Percentiles rank a stretch among this genome's conserved stretches.
phyloP scores from a whole-genome alignment of 2,797 vertebrate species.

The Coregonus suidteri region DNA sequence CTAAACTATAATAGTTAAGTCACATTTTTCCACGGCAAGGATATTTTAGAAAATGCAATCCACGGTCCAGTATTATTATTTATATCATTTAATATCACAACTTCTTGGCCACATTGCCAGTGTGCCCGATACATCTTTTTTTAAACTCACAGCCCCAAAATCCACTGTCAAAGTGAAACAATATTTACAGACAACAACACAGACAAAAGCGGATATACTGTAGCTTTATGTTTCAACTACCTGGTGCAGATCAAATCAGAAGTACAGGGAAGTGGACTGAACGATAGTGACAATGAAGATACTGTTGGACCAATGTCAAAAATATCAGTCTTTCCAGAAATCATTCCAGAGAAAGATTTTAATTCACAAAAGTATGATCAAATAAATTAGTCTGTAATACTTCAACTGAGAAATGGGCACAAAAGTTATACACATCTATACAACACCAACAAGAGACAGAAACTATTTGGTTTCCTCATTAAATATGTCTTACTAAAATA shows the following conservation, averaged over 20 bases:
- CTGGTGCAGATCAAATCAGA: slow-evolving; percentile 21
- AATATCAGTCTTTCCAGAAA: not conserved
- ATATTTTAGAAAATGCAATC: slow-evolving; percentile 69
- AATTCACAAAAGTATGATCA: slow-evolving; percentile 47
- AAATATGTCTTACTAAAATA: slow-evolving; percentile 16
- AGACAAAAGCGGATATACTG: slow-evolving; percentile 21
- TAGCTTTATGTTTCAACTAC: slow-evolving; percentile 30
- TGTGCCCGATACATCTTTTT: slow-evolving; percentile 70
- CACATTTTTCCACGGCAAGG: slow-evolving; percentile 75
- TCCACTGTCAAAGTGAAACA: slow-evolving; percentile 57
- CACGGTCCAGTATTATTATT: slow-evolving; percentile 75
- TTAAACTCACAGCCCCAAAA: slow-evolving; percentile 59
- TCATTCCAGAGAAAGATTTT: slow-evolving; percentile 56
- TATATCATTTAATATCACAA: slow-evolving; percentile 77
- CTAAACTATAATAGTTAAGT: slow-evolving; percentile 80
- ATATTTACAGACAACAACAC: slow-evolving; percentile 62
- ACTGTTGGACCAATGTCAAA: not conserved
- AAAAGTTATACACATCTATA: slow-evolving; percentile 58
- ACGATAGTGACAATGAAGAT: not conserved
- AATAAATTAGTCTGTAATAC: slow-evolving; percentile 68
- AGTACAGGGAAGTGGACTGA: not conserved
- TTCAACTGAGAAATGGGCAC: slow-evolving; percentile 3
- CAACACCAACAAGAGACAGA: slow-evolving; percentile 41
- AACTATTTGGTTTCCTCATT: slow-evolving; percentile 19
- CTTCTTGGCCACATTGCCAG: slow-evolving; percentile 82